These are phyloP conservation scores for Zele albiditarsus DNA, from an alignment of 2,888 invertebrate species.

Conservation along the genomic window DNA sequence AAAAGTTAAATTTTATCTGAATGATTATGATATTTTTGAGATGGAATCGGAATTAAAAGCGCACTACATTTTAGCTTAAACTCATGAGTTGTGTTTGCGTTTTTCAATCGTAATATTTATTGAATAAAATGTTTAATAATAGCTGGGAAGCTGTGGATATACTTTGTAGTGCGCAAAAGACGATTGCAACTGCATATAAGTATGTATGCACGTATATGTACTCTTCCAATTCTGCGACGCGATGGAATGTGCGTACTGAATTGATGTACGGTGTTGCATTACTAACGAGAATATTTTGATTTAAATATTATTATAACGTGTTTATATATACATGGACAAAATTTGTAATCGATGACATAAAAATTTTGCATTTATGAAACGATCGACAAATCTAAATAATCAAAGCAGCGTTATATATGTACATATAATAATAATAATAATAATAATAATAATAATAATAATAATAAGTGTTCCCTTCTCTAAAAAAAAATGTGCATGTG, in stretches of 20 bases:
- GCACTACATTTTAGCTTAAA: no score
- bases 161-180: background rate
- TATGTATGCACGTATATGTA: background rate
- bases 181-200: background rate
- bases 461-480: background rate
- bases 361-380: background rate
- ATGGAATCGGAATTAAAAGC: no score
- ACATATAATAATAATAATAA: background rate
- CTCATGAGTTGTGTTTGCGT: no score
- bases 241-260: background rate
- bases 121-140: background rate
- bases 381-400: background rate
- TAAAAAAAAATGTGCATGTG: background rate
- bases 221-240: background rate
- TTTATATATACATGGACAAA: slow-evolving; percentile 4
- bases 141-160: background rate
- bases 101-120: no score
- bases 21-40: no score
- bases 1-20: no score
- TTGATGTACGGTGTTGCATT: background rate
- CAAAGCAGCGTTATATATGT: background rate
- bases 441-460: slow-evolving; percentile 1
- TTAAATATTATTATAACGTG: background rate
- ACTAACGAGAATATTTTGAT: background rate
- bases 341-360: background rate